A percentile compares a stretch with the other conserved stretches of the same genome.
Conservation (phyloP, 1,140 invertebrate species). For the Hormaphis cornu region DNA sequence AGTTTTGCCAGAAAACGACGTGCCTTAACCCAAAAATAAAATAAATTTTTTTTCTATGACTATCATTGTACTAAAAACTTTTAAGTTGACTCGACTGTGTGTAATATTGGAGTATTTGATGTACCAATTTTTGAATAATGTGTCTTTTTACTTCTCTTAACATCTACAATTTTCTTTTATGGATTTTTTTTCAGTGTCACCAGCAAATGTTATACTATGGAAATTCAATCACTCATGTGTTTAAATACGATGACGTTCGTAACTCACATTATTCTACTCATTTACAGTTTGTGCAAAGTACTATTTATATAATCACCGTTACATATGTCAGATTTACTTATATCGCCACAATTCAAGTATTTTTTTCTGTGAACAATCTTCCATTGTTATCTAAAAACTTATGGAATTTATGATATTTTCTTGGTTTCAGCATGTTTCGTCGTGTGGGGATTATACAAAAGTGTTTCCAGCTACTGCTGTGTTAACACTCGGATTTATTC, state of each 20-base stretch:
- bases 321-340: conserved; percentile 1
- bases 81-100: no score
- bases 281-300: conserved; percentile 10
- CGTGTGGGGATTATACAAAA: conserved; percentile 12
- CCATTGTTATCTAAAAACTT: neutral
- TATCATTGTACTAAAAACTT: no score
- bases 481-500: neutral
- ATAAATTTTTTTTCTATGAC: no score
- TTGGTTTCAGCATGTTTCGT: conserved; percentile 7
- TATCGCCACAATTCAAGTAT: conserved; percentile 13
- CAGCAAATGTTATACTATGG: conserved; percentile 15
- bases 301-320: conserved; percentile 17
- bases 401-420: neutral
- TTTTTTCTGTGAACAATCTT: neutral
- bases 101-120: no score
- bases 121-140: no score
- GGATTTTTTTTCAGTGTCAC: neutral
- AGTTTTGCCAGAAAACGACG: no score
- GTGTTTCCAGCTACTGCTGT: neutral
- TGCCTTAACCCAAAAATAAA: no score
- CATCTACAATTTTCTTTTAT: neutral
- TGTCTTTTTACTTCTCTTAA: neutral
- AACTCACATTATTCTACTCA: conserved; percentile 2
- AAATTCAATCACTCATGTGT: neutral
- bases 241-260: neutral